These are phyloP conservation scores for Murina feae DNA, from an alignment of 2,113 vertebrate species.

Conservation along the genomic window DNA sequence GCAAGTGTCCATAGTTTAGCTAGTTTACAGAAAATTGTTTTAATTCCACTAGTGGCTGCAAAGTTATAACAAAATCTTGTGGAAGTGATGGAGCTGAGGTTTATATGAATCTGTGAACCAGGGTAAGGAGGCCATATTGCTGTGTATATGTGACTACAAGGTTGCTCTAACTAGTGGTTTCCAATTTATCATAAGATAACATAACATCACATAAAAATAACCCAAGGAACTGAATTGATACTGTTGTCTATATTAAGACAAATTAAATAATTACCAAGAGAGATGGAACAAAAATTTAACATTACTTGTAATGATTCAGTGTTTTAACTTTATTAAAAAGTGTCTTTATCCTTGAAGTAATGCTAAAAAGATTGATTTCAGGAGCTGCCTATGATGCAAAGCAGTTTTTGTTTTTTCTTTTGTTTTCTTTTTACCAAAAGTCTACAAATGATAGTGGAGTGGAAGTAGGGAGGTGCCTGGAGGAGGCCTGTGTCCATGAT, in stretches of 20 bases:
- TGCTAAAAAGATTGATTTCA: not conserved
- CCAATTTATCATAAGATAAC: not conserved
- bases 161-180: not conserved
- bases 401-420: not conserved
- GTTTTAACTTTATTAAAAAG: not conserved
- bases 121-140: not conserved
- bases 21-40: not conserved
- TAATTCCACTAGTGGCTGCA: not conserved
- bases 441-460: too few species aligned
- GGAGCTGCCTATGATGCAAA: not conserved
- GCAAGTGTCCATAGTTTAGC: not conserved
- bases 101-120: not conserved
- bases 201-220: not conserved
- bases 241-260: not conserved
- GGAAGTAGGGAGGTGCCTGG: too few species aligned
- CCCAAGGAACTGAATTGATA: not conserved
- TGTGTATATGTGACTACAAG: not conserved
- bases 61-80: not conserved
- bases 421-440: not conserved
- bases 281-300: not conserved
- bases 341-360: not conserved
- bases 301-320: not conserved
- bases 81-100: not conserved
- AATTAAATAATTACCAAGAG: not conserved
- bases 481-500: too few species aligned